Percentiles rank a stretch among this genome's conserved stretches.
These are phyloP conservation scores for Cyrtodaria siliqua DNA, from an alignment of 2,888 invertebrate genomes.

Conservation along the genomic window DNA sequence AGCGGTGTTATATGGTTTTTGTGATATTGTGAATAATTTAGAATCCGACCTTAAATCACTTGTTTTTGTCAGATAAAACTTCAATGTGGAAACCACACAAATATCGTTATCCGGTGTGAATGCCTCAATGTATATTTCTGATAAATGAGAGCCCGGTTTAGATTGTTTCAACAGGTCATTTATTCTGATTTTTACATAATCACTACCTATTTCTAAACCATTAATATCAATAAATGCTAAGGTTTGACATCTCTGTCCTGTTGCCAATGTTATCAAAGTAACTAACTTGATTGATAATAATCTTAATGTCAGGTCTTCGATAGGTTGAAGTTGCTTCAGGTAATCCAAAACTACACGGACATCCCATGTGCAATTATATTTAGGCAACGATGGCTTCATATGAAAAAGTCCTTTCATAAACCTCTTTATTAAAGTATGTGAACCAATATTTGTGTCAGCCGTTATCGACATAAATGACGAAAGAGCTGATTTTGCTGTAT, in stretches of 20 bases:
- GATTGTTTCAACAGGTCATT: background rate
- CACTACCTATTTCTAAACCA: background rate
- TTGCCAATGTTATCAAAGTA: background rate
- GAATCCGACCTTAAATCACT: no score
- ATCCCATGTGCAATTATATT: constrained; percentile 8
- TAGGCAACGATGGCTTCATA: constrained; percentile 1
- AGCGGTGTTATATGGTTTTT: background rate
- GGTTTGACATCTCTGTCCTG: constrained; percentile 6
- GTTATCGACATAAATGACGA: no score
- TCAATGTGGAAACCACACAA: background rate
- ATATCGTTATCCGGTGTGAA: background rate
- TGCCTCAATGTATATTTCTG: constrained; percentile 6
- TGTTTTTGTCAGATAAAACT: background rate
- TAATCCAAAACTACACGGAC: constrained; percentile 1
- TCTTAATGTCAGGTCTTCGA: background rate
- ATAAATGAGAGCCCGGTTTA: background rate
- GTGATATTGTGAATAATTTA: background rate
- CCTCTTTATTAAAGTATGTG: background rate
- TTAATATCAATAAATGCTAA: background rate
- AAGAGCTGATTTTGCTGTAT: no score
- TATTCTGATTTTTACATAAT: background rate
- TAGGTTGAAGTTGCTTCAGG: background rate
- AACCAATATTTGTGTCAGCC: no score
- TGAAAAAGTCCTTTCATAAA: constrained; percentile 25
- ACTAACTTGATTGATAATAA: constrained; percentile 3